Evolutionary conservation across 1,140 invertebrate species (phyloP), one percentile per base, ranked within the genome.

Genomic region (Dreissena rostriformis): DNA sequence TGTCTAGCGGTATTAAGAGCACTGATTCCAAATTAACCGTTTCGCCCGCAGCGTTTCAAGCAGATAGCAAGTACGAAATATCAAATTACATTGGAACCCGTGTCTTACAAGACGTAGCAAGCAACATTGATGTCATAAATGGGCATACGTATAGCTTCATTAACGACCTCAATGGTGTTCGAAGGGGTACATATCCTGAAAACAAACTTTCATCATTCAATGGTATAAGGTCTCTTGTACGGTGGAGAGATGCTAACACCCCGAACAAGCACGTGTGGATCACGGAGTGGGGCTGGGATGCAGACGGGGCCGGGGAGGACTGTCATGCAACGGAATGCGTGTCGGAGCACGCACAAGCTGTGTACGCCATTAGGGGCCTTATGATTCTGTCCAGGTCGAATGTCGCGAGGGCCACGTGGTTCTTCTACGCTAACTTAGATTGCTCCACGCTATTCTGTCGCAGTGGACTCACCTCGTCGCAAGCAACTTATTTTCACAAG

Each of bases 221-320:
- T 55, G 87, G 86, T 55, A 82, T 89, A 4, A 73, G 84, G 14
- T 88, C 88, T 28, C 76, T 90, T 11, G 65, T 86, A 24, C 74
- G 86, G 29, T 90, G 89, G 89, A 73, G 88, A 26, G 84, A 89
- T 63, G 61, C 51, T 12, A 90, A 90, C 71, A 81, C 79, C 7
- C 87, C 89, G 0, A 26, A 24, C 29, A 87, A 86, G n/a, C 85
- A 86, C 15, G 63, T 90, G 28, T 90, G 89, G 89, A 78, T 90
- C 19, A 90, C 89, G 12, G 89, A 90, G 75, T 90, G 88, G 88
- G 89, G 89, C 15, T 90, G 89, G 89, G 89, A 90, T 78, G 72
- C 86, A 5, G 63, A 85, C 15, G 86, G 87, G 6, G 81, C 55
- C 4, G 74, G 84, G 10, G 87, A 90, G 71, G 28, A 51, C 22